These are phyloP conservation scores for Trileptium ribeirensis DNA, from an alignment of 2,888 invertebrate species.

Conservation along the genomic window DNA sequence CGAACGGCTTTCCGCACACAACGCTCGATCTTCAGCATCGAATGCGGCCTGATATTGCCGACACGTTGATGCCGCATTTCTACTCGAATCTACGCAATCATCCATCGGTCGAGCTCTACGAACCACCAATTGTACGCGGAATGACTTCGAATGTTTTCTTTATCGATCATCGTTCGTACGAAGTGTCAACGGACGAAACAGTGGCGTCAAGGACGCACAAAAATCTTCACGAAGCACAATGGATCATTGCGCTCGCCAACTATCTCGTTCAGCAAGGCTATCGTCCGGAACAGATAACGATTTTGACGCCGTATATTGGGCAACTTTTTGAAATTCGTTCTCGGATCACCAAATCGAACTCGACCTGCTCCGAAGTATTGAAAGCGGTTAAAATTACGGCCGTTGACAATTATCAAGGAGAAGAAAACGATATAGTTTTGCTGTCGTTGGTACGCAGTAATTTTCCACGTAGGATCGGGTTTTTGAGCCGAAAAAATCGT, in stretches of 20 bases:
- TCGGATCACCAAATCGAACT: constrained; percentile 23
- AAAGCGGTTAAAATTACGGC: constrained; percentile 28
- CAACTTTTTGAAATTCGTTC: constrained; percentile 62
- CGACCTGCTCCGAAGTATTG: background rate
- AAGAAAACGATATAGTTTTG: constrained; percentile 45
- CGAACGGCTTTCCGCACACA: constrained; percentile 61
- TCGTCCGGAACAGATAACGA: constrained; percentile 58
- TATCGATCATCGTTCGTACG: constrained; percentile 52
- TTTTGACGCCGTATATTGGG: constrained; percentile 66
- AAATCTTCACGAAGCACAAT: constrained; percentile 63
- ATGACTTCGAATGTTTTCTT: constrained; percentile 64
- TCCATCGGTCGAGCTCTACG: constrained; percentile 58
- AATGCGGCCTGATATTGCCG: constrained; percentile 66
- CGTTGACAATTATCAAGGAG: constrained; percentile 45
- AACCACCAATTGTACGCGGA: constrained; percentile 60
- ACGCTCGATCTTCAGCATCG: constrained; percentile 65
- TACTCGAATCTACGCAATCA: constrained; percentile 59
- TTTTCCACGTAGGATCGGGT: constrained; percentile 44
- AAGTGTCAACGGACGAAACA: background rate
- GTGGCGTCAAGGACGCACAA: constrained; percentile 54
- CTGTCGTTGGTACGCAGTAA: constrained; percentile 45
- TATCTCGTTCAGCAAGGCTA: constrained; percentile 40
- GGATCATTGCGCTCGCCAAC: constrained; percentile 55
- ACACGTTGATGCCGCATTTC: constrained; percentile 61
- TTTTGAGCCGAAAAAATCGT: constrained; percentile 46